Percentiles rank a stretch among this genome's conserved stretches.
Conservation (phyloP, 2,888 invertebrate genomes). For the Ethmia dodecea region DNA sequence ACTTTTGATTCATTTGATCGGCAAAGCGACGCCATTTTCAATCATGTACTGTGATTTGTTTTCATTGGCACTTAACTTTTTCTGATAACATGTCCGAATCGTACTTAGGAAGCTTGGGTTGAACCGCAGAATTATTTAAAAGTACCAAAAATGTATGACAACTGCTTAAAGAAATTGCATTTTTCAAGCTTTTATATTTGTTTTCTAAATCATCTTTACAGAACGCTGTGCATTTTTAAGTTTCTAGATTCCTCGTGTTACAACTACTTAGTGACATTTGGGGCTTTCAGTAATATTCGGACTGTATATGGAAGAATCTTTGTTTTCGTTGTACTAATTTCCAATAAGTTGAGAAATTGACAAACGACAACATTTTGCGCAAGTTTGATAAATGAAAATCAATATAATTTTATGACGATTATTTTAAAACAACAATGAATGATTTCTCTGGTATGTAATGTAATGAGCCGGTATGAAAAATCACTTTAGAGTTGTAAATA, state of each 20-base stretch:
- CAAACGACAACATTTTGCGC: conserved; percentile 3
- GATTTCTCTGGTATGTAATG: too few relatives aligned
- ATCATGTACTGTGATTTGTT: conserved; percentile 23
- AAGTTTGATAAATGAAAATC: conserved; percentile 5
- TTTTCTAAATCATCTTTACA: too few relatives aligned
- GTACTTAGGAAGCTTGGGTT: neutral
- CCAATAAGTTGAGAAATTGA: conserved; percentile 2
- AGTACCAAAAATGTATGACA: conserved; percentile 1
- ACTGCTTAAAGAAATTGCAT: neutral
- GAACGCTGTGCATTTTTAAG: too few relatives aligned
- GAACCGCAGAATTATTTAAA: neutral
- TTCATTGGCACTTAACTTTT: conserved; percentile 1
- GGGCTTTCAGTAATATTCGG: neutral
- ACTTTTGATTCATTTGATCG: conserved; percentile 63
- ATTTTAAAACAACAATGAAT: too few relatives aligned
- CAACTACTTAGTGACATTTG: neutral
- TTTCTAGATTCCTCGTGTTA: too few relatives aligned
- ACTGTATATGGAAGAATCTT: neutral
- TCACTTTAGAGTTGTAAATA: too few relatives aligned
- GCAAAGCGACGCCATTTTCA: conserved; percentile 74
- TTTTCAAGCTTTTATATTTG: too few relatives aligned
- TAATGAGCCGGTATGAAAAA: too few relatives aligned
- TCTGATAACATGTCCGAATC: neutral
- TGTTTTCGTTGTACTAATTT: conserved; percentile 2
- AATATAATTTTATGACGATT: conserved; percentile 6